Evolutionary conservation across 2,888 invertebrate genomes (phyloP).

Genomic region (Agriotes lineatus): DNA sequence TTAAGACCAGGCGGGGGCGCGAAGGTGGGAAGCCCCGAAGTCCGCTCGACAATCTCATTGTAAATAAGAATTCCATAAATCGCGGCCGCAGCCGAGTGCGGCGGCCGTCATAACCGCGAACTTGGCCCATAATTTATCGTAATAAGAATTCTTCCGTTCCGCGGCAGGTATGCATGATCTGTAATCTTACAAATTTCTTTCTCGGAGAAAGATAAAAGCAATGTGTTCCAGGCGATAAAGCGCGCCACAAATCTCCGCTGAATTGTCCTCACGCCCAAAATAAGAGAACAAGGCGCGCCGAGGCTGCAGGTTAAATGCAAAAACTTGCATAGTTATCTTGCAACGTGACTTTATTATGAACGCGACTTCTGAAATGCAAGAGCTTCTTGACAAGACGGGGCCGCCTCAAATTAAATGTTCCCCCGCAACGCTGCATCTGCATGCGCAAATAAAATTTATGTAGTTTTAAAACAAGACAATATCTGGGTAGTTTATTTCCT

Average conservation of each 20-base stretch:
- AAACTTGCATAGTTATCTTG: conserved; percentile 24
- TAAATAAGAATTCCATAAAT: conserved; percentile 61
- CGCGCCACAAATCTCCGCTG: conserved; percentile 62
- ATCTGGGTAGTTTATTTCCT: too few relatives aligned
- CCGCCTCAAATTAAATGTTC: neutral
- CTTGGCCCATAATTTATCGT: conserved; percentile 60
- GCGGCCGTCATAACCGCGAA: conserved; percentile 58
- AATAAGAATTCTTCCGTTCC: conserved; percentile 61
- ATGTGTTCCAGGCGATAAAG: conserved; percentile 63
- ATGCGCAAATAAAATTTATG: too few relatives aligned
- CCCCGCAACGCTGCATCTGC: neutral
- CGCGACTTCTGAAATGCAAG: neutral
- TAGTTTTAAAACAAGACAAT: too few relatives aligned
- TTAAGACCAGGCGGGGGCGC: neutral
- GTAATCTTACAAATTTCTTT: conserved; percentile 64
- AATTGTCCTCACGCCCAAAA: conserved; percentile 53
- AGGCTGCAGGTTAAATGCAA: conserved; percentile 25
- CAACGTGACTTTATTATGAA: conserved; percentile 23
- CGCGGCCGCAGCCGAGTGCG: conserved; percentile 50
- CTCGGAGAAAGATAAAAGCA: conserved; percentile 59
- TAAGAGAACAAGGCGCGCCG: conserved; percentile 29
- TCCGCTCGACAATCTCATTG: conserved; percentile 43
- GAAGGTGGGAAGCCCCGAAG: neutral
- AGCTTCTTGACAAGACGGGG: neutral
- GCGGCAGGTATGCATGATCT: conserved; percentile 60